Conservation (phyloP, 2,797 vertebrate genomes). For the Poeciliopsis infans region DNA sequence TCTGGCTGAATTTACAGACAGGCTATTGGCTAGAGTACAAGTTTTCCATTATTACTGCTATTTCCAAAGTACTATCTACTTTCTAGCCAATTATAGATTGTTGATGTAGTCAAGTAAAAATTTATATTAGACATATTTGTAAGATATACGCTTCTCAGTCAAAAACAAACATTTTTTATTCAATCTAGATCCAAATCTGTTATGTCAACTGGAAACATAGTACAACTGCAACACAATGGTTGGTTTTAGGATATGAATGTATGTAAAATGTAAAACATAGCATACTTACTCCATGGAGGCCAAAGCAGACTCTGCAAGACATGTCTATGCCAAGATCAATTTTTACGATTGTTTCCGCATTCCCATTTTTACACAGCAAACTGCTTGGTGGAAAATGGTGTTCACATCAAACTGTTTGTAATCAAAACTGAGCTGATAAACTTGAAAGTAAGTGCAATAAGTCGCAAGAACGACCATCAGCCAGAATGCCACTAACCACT, state of each 20-base stretch:
- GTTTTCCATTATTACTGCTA: conserved; percentile 26
- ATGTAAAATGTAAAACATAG: neutral
- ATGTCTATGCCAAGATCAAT: neutral
- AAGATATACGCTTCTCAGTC: neutral
- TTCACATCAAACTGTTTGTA: too few relatives aligned
- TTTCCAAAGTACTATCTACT: conserved; percentile 19
- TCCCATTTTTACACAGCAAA: too few relatives aligned
- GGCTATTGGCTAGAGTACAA: conserved; percentile 40
- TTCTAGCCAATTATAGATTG: neutral
- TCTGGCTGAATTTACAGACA: conserved; percentile 39
- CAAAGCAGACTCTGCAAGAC: too few relatives aligned
- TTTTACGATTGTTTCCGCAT: neutral
- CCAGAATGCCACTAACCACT: too few relatives aligned
- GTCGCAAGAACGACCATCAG: too few relatives aligned
- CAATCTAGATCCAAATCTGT: conserved; percentile 15
- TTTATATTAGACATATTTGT: neutral
- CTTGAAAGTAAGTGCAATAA: too few relatives aligned
- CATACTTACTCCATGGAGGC: neutral
- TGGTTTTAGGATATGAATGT: neutral
- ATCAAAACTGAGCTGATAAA: too few relatives aligned
- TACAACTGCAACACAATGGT: neutral
- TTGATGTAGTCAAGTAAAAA: neutral
- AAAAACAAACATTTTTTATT: conserved; percentile 1
- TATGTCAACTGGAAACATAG: conserved; percentile 9
- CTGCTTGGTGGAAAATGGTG: too few relatives aligned